Base-by-base conservation (phyloP, 2,888 invertebrate genomes). In the Philaethria dido region DNA sequence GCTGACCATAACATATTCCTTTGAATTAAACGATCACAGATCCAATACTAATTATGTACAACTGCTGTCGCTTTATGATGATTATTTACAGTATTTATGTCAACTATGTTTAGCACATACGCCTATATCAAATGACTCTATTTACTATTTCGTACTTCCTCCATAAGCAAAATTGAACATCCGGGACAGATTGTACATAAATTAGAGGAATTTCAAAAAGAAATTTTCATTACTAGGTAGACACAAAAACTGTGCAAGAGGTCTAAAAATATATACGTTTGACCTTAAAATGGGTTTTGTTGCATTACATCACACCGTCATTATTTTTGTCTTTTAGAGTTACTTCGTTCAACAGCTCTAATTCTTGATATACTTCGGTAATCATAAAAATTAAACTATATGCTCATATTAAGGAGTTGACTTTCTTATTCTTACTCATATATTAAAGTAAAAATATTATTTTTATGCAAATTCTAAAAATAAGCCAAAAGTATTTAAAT, bases 311-410 rank as follows among this genome's bases (percentile, higher is more conserved):
- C 61, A 64, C 67, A 67, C 62, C 16, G 61, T 62, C 62, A 66
- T 70, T 70, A 70, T 70, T 62, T n/a, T 66, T 66, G 66, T 69
- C 70, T 70, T 70, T 70, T 69, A 69, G 61, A n/a, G 66, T 69
- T 59, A 62, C 44, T 67, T 20, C 48, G 29, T 20, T 22, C 29
- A 67, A 64, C 63, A 69, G 64, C 64, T 69, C 69, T 69, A 62
- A 64, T 69, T 69, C 69, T 57, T 45, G 33, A 44, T 61, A 64
- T 48, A 61, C 64, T 60, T 64, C 55, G 57, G 55, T 57, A 39
- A 69, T 67, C 55, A 39, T 57, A 33, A 64, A 67, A 47, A 44
- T 54, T 44, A 63, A 25, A 45, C 36, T 39, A 42, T 42, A 20
- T 67, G 42, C 16, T 60, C 22, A 39, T 20, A 14, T 39, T 22